Conservation (phyloP, 2,888 invertebrate species). For the Tridacna gigas region DNA sequence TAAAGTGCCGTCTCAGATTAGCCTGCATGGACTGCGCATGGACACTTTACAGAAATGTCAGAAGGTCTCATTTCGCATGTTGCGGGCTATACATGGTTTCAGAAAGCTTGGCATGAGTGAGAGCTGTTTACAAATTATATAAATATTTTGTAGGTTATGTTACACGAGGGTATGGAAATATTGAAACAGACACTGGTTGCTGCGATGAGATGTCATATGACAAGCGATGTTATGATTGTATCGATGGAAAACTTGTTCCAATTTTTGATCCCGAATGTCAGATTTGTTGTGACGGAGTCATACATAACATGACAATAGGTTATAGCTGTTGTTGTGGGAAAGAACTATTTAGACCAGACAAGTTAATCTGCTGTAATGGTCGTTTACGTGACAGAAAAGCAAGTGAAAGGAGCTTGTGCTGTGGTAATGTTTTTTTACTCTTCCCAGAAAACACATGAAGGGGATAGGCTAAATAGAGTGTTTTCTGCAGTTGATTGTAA, state of each 20-base stretch:
- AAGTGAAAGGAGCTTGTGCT: constrained; percentile 32
- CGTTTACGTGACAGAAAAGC: constrained; percentile 28
- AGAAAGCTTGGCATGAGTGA: too few species aligned
- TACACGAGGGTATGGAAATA: constrained; percentile 36
- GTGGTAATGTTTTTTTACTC: constrained; percentile 28
- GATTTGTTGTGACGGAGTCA: constrained; percentile 51
- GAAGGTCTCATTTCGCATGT: too few species aligned
- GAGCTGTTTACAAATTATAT: too few species aligned
- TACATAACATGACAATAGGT: constrained; percentile 40
- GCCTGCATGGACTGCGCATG: too few species aligned
- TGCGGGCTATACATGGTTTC: too few species aligned
- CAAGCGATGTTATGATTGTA: constrained; percentile 42
- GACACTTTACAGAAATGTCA: too few species aligned
- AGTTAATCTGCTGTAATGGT: constrained; percentile 44
- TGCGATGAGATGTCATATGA: constrained; percentile 47
- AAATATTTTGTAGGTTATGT: constrained; percentile 30
- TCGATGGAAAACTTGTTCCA: constrained; percentile 17
- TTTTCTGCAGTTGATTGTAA: too few species aligned
- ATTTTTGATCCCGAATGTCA: constrained; percentile 50
- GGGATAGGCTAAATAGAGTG: too few species aligned
- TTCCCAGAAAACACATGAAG: too few species aligned
- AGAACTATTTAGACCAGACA: constrained; percentile 45
- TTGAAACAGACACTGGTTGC: constrained; percentile 42
- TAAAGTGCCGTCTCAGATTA: too few species aligned
- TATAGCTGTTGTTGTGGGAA: constrained; percentile 55